Evolutionary conservation across 2,797 vertebrate genomes (phyloP).

Genomic region (Propithecus deckenii): DNA sequence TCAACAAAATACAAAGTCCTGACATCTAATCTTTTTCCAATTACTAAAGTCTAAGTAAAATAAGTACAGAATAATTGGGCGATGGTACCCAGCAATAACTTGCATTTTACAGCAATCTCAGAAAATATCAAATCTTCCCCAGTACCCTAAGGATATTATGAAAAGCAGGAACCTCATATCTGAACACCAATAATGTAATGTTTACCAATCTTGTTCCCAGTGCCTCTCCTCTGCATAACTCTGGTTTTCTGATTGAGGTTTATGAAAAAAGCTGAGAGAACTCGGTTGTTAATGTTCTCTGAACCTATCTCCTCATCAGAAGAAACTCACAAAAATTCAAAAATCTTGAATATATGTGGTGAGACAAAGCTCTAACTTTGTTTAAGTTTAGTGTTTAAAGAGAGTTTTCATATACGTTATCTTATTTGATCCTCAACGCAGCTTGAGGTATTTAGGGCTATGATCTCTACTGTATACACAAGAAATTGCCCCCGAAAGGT

Average conservation of each 20-base stretch:
- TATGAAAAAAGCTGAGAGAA: neutral
- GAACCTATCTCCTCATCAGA: neutral
- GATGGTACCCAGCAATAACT: neutral
- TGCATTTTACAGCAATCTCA: neutral
- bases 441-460: too few relatives aligned
- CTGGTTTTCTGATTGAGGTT: neutral
- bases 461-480: rapidly evolving
- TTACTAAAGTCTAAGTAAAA: constrained; percentile 63
- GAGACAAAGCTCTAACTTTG: neutral
- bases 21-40: constrained; percentile 66
- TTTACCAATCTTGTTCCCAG: neutral
- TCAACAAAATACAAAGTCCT: constrained; percentile 64
- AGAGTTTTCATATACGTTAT: neutral
- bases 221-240: neutral
- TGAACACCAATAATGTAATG: neutral
- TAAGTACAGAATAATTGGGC: constrained; percentile 47
- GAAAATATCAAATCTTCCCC: constrained; percentile 29
- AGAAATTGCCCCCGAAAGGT: neutral
- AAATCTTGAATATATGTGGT: neutral
- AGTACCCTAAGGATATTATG: neutral
- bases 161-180: neutral
- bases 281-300: neutral
- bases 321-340: neutral
- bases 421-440: neutral
- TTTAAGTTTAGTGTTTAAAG: neutral